A percentile compares a stretch with the other conserved stretches of the same genome.
phyloP scores from a whole-genome alignment of 37 sponge, comb jelly and placozoan species.

The Chondrilla cf. caribensis region DNA sequence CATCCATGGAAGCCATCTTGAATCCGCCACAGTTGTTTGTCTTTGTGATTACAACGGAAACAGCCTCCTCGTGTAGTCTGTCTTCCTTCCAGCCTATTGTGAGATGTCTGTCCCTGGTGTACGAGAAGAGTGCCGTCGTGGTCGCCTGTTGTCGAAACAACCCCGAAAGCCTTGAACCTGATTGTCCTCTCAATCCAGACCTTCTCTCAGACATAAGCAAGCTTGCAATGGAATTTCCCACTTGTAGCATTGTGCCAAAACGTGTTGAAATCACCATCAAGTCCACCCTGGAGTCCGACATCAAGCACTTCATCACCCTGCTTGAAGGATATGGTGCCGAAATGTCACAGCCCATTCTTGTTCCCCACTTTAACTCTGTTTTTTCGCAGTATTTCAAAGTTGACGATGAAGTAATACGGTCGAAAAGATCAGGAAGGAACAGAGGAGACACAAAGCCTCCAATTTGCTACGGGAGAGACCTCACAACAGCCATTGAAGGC shows the following conservation, averaged over 20 bases:
- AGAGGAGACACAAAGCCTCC: background rate
- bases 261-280: background rate
- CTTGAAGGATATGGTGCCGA: background rate
- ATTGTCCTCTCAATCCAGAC: no score
- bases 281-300: background rate
- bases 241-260: background rate
- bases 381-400: background rate
- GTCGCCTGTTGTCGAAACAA: background rate
- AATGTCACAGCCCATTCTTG: background rate
- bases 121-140: background rate
- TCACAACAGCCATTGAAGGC: background rate
- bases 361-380: background rate
- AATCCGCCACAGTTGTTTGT: slow-evolving; percentile 20
- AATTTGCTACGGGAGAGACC: background rate
- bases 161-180: background rate
- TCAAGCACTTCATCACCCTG: background rate
- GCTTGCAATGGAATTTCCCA: background rate
- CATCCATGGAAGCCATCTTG: slow-evolving; percentile 16
- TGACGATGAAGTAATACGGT: background rate
- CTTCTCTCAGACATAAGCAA: background rate
- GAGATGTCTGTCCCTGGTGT: background rate
- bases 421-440: background rate
- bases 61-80: background rate
- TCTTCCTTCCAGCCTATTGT: background rate
- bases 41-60: background rate